phyloP scores from a whole-genome alignment of 1,140 invertebrate species.

The Pogonus chalceus region DNA sequence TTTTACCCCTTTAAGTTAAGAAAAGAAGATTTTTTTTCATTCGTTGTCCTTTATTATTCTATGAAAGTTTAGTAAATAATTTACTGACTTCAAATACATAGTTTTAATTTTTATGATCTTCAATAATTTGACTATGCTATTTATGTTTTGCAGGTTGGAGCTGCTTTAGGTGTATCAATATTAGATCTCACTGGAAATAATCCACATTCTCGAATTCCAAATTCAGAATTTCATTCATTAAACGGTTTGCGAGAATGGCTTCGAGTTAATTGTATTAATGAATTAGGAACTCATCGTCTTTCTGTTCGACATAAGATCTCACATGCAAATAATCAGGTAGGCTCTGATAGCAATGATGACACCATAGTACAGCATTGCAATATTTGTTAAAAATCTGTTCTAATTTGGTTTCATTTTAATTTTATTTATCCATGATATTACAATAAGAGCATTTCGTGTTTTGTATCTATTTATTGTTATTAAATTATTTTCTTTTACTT shows the following conservation, averaged over 20 bases:
- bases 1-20: too few species aligned
- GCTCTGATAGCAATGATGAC: background rate
- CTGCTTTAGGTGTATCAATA: conserved; percentile 68
- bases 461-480: background rate
- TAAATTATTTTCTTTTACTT: too few species aligned
- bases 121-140: too few species aligned
- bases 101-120: too few species aligned
- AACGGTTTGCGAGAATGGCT: conserved; percentile 60
- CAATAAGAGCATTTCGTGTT: background rate
- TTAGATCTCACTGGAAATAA: conserved; percentile 70
- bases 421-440: background rate
- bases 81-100: too few species aligned
- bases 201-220: conserved; percentile 66
- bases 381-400: background rate
- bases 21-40: too few species aligned
- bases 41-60: too few species aligned
- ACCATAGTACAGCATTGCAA: background rate
- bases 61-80: too few species aligned
- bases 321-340: background rate
- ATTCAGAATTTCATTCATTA: conserved; percentile 67
- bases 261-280: conserved; percentile 35
- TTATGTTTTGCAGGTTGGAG: too few species aligned
- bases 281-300: conserved; percentile 13
- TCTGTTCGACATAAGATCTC: background rate
- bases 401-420: background rate